A percentile compares a stretch with the other conserved stretches of the same genome.
phyloP scores from a whole-genome alignment of 2,797 vertebrate genomes.

The Cottoperca gobio region DNA sequence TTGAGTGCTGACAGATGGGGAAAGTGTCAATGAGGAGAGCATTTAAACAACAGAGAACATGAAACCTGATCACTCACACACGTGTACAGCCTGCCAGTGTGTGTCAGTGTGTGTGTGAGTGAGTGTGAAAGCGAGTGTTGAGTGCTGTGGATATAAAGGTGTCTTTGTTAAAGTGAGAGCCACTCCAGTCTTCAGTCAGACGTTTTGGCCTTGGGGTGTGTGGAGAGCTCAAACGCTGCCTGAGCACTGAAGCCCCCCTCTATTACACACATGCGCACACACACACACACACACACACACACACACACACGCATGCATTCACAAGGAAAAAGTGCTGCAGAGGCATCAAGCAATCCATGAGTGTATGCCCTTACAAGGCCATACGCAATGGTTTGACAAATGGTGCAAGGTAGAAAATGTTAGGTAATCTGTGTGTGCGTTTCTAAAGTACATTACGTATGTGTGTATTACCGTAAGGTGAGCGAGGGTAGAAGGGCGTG shows the following conservation, averaged over 20 bases:
- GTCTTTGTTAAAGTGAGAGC: slow-evolving; percentile 83
- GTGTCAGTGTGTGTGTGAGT: slow-evolving; percentile 13
- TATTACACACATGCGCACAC: slow-evolving; percentile 33
- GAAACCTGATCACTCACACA: slow-evolving; percentile 76
- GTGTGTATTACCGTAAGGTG: slow-evolving; percentile 91
- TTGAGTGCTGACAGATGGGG: slow-evolving; percentile 78
- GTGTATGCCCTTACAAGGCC: slow-evolving; percentile 35
- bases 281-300: slow-evolving; percentile 21
- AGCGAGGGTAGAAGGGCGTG: slow-evolving; percentile 97
- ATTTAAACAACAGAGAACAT: slow-evolving; percentile 78
- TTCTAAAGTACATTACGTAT: background rate
- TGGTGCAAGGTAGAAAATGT: slow-evolving; percentile 30
- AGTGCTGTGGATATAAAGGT: slow-evolving; percentile 81
- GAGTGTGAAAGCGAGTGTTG: slow-evolving; percentile 63
- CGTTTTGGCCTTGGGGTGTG: slow-evolving; percentile 73
- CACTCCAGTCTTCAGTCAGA: slow-evolving; percentile 77
- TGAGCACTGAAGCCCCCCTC: slow-evolving; percentile 55
- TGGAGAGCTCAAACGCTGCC: slow-evolving; percentile 68
- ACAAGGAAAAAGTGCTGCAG: slow-evolving; percentile 3
- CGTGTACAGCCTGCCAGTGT: slow-evolving; percentile 44
- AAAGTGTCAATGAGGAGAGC: slow-evolving; percentile 76
- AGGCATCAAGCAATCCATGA: slow-evolving; percentile 38
- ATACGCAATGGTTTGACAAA: slow-evolving; percentile 34
- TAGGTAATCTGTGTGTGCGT: slow-evolving; percentile 37
- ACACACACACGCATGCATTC: slow-evolving; percentile 18